phyloP scores from a whole-genome alignment of 2,113 vertebrate species.

The Ophiodon elongatus region DNA sequence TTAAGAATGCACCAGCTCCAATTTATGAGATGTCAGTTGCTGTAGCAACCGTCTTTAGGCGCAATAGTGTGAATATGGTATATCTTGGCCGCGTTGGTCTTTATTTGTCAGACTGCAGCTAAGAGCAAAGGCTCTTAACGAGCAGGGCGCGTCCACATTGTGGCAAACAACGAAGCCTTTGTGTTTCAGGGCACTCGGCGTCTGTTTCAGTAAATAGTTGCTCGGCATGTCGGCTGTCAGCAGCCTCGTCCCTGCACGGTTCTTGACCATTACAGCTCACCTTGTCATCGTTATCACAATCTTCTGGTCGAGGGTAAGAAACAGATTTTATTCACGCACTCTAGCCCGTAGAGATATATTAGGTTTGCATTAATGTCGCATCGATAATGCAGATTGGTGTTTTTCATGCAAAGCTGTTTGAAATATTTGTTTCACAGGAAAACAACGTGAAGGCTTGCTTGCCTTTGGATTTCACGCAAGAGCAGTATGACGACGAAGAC shows the following conservation, averaged over 20 bases:
- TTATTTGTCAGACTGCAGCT: neutral
- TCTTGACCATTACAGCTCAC: slow-evolving; percentile 89
- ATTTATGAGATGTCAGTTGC: slow-evolving; percentile 54
- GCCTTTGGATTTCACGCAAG: slow-evolving; percentile 85
- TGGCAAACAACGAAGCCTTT: neutral
- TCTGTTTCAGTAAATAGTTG: neutral
- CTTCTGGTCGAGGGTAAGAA: slow-evolving; percentile 92
- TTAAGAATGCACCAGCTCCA: neutral
- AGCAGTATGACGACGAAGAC: slow-evolving; percentile 86
- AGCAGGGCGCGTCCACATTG: neutral
- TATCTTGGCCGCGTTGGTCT: neutral
- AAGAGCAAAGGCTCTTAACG: neutral
- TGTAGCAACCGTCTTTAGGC: slow-evolving; percentile 69
- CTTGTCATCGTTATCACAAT: slow-evolving; percentile 92
- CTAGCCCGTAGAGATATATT: neutral
- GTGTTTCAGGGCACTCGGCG: neutral
- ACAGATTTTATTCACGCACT: neutral
- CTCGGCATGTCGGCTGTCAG: slow-evolving; percentile 83
- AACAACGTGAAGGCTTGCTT: slow-evolving; percentile 89
- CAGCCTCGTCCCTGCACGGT: slow-evolving; percentile 89
- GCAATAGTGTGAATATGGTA: neutral
- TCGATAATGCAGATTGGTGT: neutral
- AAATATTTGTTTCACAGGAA: slow-evolving; percentile 79
- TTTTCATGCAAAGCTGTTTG: neutral
- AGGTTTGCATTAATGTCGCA: too few species aligned